A percentile compares a stretch with the other conserved stretches of the same genome.
phyloP scores from a whole-genome alignment of 2,797 vertebrate species.

The Anabas testudineus region DNA sequence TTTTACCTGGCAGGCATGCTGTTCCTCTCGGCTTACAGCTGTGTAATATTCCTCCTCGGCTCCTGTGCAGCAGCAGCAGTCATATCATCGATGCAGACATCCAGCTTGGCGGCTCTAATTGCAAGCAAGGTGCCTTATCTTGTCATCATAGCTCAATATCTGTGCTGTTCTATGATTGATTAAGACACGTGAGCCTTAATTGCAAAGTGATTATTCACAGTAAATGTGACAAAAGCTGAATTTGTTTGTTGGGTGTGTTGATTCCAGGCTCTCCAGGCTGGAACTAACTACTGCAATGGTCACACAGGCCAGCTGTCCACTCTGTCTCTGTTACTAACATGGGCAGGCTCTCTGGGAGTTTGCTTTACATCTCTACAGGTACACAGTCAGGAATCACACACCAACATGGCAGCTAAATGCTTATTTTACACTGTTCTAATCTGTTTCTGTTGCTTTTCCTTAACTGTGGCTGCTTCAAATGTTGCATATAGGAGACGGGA shows the following conservation, averaged over 20 bases:
- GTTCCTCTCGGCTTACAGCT: slow-evolving; percentile 74
- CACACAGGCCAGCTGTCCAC: slow-evolving; percentile 88
- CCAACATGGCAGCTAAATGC: not conserved
- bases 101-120: slow-evolving; percentile 80
- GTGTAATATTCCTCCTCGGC: slow-evolving; percentile 76
- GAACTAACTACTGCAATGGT: slow-evolving; percentile 82
- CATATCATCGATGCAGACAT: slow-evolving; percentile 77
- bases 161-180: not conserved
- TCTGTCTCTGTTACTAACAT: slow-evolving; percentile 81
- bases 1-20: slow-evolving; percentile 76
- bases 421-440: not conserved
- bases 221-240: not conserved
- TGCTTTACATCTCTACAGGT: slow-evolving; percentile 87
- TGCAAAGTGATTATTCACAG: not conserved
- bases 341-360: slow-evolving; percentile 82
- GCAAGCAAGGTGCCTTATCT: slow-evolving; percentile 81
- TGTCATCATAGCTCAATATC: not conserved
- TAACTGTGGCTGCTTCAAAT: not conserved
- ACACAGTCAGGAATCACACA: slow-evolving; percentile 4
- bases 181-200: not conserved
- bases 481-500: slow-evolving; percentile 80
- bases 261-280: slow-evolving; percentile 84
- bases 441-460: not conserved
- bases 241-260: slow-evolving; percentile 13
- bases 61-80: slow-evolving; percentile 73